Base-by-base conservation (phyloP, 2,888 invertebrate genomes). In the Chelonus formosanus region DNA sequence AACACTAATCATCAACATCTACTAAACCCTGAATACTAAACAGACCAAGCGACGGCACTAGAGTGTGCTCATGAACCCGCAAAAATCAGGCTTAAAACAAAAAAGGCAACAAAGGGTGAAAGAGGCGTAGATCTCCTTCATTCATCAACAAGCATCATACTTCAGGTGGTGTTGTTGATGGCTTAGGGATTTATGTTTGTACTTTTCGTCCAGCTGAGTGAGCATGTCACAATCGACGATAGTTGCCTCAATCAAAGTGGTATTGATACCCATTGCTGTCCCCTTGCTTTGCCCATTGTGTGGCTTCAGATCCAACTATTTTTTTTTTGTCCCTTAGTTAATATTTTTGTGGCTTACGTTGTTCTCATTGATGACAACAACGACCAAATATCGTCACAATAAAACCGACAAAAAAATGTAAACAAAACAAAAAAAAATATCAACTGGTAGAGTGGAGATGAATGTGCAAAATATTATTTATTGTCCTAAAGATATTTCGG, bases 171-270 rank as follows among this genome's bases (percentile, higher is more conserved):
- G 64, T 2, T 20, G 20, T 20, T 20, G 66, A 48, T 10, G 57
- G 71, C 71, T 75, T 73, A 72, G 70, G 70, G 72, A 70, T 67
- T 55, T 69, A 73, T 70, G 77, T 75, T 44, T 77, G 78, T 80
- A 76, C 76, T 78, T 77, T 76, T 76, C 68, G 72, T 73, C 80
- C 81, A 76, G 78, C 73, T 74, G 81, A 81, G 75, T 75, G 82
- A 80, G 76, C 83, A 83, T 79, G 83, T 83, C 83, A 78, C 81
- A 82, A 83, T 78, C 79, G 76, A 75, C 75, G 75, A 77, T 75
- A 75, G 71, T 76, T 74, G 76, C 78, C 78, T 83, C 83, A 82
- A 83, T 83, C 83, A 83, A 80, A 79, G 75, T 77, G 80, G 76
- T 79, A 83, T 82, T 82, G 83, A 82, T 82, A 82, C 75, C 63